Base-by-base conservation (phyloP, 2,797 vertebrate genomes). In the Sphaeramia orbicularis region DNA sequence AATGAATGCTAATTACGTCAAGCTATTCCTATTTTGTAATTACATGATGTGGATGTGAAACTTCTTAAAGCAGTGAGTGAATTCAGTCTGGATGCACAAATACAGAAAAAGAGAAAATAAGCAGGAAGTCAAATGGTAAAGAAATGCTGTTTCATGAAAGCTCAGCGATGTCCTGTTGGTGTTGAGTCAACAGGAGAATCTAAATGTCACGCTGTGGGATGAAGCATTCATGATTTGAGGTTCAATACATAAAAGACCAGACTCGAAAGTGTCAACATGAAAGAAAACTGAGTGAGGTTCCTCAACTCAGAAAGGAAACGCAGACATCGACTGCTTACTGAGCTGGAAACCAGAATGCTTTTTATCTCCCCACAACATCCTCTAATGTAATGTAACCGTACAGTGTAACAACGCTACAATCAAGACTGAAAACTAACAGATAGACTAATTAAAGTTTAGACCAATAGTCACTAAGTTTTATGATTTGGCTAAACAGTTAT, bases 401-500 rank as follows among this genome's bases (percentile, higher is more conserved):
- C 43, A 37, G 50, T 8, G 37, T 81, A 69, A 83, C 61, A 10
- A 2, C 0, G 57, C 81, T 84, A 16, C 68, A 71, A 63, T 30
- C 21, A 27, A 2, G 19, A 61, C 18, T 38, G 13, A 41, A 58
- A 35, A 48, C 6, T 0, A 37, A 37, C 21, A 8, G 14, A 37
- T 21, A 8, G 14, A 1, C n/a, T 41, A 1, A 49, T 45, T 16
- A 15, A 47, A 30, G 18, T 30, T 30, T 5, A 30, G 7, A 30
- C 4, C 27, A 30, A 21, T 19, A 21, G 19, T 21, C 4, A 21
- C 19, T 21, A 19, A 21, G 19, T 30, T 30, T 30, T 6, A 8
- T 30, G 27, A 30, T 30, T 6, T 27, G 6, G 2, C 4, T 30
- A 6, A 30, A 30, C 5, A 6, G 27, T 30, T 6, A 30, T 30